These are phyloP conservation scores for Euzophera pinguis DNA, from an alignment of 2,888 invertebrate genomes.

Conservation along the genomic window DNA sequence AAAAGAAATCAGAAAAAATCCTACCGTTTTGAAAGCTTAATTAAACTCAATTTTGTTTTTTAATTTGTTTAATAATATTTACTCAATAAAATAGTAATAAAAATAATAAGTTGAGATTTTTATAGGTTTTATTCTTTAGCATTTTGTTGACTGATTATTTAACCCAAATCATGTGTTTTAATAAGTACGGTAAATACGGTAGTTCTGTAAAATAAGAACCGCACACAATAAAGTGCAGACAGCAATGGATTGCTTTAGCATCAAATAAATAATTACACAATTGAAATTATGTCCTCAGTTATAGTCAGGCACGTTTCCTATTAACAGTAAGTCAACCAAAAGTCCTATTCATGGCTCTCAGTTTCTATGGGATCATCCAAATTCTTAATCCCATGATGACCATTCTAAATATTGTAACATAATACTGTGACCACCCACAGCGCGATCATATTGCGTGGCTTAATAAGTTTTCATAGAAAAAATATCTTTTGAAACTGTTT, in stretches of 20 bases:
- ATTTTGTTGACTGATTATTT: no score
- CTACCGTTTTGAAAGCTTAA: no score
- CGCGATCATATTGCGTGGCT: not conserved
- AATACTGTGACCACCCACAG: constrained; percentile 9
- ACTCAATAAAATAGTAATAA: no score
- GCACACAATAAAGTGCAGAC: not conserved
- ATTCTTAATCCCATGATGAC: constrained; percentile 10
- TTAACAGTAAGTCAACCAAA: constrained; percentile 12
- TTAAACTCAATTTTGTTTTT: no score
- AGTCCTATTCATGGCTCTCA: constrained; percentile 3
- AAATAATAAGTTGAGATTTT: no score
- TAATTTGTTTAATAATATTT: no score
- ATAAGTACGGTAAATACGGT: no score
- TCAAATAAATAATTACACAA: not conserved
- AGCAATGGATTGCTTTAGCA: not conserved
- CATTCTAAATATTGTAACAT: constrained; percentile 11
- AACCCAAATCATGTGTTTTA: no score
- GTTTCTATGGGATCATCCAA: constrained; percentile 2
- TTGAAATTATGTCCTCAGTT: not conserved
- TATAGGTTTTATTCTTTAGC: no score
- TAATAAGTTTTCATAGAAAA: constrained; percentile 1
- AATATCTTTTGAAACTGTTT: not conserved
- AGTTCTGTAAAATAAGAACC: not conserved
- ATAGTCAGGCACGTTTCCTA: constrained; percentile 7
- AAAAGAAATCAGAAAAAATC: no score